phyloP scores from a whole-genome alignment of 2,797 vertebrate species.

The Lutra lutra region DNA sequence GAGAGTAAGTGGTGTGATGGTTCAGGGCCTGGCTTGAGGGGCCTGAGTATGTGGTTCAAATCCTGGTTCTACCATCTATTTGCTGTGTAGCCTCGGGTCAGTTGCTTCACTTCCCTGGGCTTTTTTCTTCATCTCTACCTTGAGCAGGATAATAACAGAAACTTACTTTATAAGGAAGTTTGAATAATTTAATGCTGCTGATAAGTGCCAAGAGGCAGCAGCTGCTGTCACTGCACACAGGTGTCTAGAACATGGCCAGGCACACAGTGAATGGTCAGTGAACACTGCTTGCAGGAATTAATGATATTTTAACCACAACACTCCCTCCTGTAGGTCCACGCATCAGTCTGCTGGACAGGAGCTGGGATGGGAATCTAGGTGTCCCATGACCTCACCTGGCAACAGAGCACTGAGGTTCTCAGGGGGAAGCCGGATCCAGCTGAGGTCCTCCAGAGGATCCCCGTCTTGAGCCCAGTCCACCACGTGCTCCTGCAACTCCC shows the following conservation, averaged over 20 bases:
- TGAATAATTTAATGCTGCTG: background rate
- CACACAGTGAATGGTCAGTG: background rate
- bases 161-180: background rate
- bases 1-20: background rate
- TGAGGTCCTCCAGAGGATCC: background rate
- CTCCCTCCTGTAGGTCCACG: background rate
- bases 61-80: background rate
- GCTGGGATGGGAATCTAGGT: background rate
- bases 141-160: background rate
- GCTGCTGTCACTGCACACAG: background rate
- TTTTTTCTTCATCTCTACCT: background rate
- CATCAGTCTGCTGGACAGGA: background rate
- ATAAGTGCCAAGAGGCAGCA: background rate
- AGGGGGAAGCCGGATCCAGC: conserved; percentile 57
- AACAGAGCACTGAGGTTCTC: conserved; percentile 44
- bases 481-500: conserved; percentile 48
- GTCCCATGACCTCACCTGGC: conserved; percentile 61
- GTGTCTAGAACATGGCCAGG: background rate
- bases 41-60: background rate
- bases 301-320: background rate
- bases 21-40: background rate
- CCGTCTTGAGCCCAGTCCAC: conserved; percentile 77
- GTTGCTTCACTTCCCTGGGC: background rate
- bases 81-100: background rate
- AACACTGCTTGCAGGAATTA: background rate